Evolutionary conservation across 2,888 invertebrate species (phyloP).

Genomic region (Amiota communis): DNA sequence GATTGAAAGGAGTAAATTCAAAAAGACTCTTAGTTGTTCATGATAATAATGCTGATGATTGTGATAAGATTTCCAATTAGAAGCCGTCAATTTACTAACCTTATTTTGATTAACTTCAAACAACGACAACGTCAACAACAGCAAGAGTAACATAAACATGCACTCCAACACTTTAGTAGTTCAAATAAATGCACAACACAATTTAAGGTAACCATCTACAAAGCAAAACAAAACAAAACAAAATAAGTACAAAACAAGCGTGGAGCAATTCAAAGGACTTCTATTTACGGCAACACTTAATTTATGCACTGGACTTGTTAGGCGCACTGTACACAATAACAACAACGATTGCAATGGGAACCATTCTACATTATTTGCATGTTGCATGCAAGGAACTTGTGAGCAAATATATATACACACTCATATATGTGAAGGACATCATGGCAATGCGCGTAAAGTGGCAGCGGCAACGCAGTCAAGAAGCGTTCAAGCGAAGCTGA

Average conservation of each 20-base stretch:
- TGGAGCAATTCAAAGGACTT: constrained; percentile 34
- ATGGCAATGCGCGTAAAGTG: constrained; percentile 20
- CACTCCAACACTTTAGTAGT: constrained; percentile 21
- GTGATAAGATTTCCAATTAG: constrained; percentile 48
- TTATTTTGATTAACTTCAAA: no score
- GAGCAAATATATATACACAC: neutral
- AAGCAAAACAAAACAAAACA: constrained; percentile 3
- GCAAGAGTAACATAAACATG: constrained; percentile 26
- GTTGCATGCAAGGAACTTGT: constrained; percentile 55
- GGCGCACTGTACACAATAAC: constrained; percentile 34
- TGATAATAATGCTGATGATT: no score
- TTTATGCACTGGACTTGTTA: constrained; percentile 63
- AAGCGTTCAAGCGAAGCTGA: constrained; percentile 62
- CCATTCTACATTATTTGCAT: constrained; percentile 47
- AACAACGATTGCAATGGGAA: constrained; percentile 16
- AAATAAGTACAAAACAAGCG: constrained; percentile 40
- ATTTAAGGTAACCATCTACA: neutral
- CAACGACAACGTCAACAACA: no score
- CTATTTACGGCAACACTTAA: constrained; percentile 48
- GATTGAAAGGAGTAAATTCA: no score
- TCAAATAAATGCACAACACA: neutral
- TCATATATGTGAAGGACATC: neutral
- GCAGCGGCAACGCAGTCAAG: constrained; percentile 21
- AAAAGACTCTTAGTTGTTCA: no score
- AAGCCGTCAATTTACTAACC: constrained; percentile 26